Evolutionary conservation across 1,140 invertebrate genomes (phyloP).

Genomic region (Teleogryllus occipitalis): DNA sequence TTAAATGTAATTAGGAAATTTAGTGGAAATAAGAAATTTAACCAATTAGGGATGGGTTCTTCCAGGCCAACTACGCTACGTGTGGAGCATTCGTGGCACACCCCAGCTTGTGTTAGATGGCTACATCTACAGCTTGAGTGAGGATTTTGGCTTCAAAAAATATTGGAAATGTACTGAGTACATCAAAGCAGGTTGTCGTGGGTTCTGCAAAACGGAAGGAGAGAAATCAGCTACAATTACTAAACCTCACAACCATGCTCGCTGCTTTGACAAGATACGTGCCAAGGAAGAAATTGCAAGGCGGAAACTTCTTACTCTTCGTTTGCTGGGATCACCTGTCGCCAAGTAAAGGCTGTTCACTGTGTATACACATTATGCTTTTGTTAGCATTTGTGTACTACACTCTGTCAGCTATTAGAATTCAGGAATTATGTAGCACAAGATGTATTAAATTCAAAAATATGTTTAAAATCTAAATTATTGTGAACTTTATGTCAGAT

Average conservation of each 20-base stretch:
- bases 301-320: neutral
- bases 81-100: neutral
- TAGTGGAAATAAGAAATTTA: neutral
- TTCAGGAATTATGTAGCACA: neutral
- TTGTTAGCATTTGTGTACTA: neutral
- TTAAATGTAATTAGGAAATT: neutral
- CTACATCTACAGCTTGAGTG: constrained; percentile 3
- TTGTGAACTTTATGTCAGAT: no score
- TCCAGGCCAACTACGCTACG: neutral
- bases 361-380: neutral
- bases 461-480: no score
- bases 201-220: neutral
- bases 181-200: constrained; percentile 3
- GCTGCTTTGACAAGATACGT: neutral
- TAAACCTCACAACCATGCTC: neutral
- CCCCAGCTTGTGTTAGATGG: neutral
- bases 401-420: neutral
- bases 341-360: neutral
- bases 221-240: neutral
- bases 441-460: neutral
- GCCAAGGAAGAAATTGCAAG: constrained; percentile 1
- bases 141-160: neutral
- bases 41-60: neutral
- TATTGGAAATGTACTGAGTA: constrained; percentile 1
- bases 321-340: neutral